Conservation (phyloP, 2,113 vertebrate genomes). For the Etheostoma spectabile region DNA sequence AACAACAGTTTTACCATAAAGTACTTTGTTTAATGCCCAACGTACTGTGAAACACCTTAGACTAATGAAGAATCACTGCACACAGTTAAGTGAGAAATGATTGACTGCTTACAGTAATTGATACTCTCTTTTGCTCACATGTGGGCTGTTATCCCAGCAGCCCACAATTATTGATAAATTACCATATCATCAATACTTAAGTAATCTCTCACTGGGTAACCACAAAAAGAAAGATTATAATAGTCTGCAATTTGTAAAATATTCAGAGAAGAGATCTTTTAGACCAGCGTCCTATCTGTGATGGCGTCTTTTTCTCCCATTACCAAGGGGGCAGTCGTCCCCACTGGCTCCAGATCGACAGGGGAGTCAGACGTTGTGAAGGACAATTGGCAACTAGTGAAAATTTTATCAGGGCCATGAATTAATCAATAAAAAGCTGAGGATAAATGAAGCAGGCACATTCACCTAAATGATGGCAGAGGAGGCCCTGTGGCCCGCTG, state of each 20-base stretch:
- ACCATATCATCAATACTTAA: conserved; percentile 79
- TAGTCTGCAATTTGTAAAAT: conserved; percentile 64
- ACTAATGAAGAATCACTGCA: conserved; percentile 32
- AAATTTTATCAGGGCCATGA: conserved; percentile 82
- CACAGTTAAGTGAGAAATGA: conserved; percentile 46
- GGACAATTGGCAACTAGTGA: conserved; percentile 81
- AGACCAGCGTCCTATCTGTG: conserved; percentile 25
- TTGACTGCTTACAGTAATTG: conserved; percentile 65
- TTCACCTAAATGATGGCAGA: conserved; percentile 71
- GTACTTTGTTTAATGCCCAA: conserved; percentile 22
- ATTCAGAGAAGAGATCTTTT: conserved; percentile 55
- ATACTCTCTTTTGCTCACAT: conserved; percentile 52
- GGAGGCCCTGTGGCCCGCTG: conserved; percentile 62
- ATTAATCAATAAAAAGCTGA: conserved; percentile 81
- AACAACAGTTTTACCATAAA: conserved; percentile 23
- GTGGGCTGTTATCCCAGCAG: conserved; percentile 59
- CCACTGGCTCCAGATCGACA: conserved; percentile 70
- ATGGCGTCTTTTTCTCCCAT: conserved; percentile 52
- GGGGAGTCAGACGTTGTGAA: conserved; percentile 73
- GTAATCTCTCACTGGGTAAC: conserved; percentile 37
- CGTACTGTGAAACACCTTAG: conserved; percentile 2
- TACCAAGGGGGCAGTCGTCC: conserved; percentile 63
- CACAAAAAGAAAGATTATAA: conserved; percentile 64
- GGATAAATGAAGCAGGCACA: conserved; percentile 70
- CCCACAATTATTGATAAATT: conserved; percentile 71